These are phyloP conservation scores for Homalodisca vitripennis DNA, from an alignment of 1,140 invertebrate species.

Conservation along the genomic window DNA sequence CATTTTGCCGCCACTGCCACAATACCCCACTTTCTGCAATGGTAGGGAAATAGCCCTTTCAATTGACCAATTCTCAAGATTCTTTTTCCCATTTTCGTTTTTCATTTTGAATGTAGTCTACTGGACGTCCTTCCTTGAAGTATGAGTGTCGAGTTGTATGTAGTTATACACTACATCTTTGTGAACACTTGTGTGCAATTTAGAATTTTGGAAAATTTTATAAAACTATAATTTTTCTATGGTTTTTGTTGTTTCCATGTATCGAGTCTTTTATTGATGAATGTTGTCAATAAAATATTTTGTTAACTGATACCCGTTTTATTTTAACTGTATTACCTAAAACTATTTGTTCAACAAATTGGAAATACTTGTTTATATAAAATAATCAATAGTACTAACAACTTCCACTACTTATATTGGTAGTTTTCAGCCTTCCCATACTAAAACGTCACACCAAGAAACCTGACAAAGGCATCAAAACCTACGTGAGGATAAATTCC, in stretches of 20 bases:
- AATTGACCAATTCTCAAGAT: constrained; percentile 82
- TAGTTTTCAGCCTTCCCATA: too few relatives aligned
- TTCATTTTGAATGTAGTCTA: constrained; percentile 85
- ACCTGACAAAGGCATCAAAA: too few relatives aligned
- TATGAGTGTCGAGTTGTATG: neutral
- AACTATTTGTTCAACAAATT: too few relatives aligned
- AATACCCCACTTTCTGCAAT: constrained; percentile 82
- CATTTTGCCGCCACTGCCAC: constrained; percentile 51
- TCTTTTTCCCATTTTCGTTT: constrained; percentile 87
- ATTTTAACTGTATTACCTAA: too few relatives aligned
- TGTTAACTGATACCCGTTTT: constrained; percentile 1
- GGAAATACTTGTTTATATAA: too few relatives aligned
- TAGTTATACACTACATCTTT: constrained; percentile 1
- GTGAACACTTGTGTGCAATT: constrained; percentile 1
- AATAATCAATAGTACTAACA: too few relatives aligned
- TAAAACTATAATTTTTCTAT: neutral
- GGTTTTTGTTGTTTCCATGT: constrained; percentile 4
- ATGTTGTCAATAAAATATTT: constrained; percentile 16
- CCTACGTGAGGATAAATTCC: too few relatives aligned
- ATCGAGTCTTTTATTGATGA: neutral
- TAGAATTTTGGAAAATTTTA: constrained; percentile 2
- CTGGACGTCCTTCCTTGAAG: constrained; percentile 76
- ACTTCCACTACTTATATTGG: too few relatives aligned
- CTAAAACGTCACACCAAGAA: too few relatives aligned
- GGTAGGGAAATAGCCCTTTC: constrained; percentile 80